Evolutionary conservation across 1,140 invertebrate species (phyloP).

Genomic region (Lerema accius): DNA sequence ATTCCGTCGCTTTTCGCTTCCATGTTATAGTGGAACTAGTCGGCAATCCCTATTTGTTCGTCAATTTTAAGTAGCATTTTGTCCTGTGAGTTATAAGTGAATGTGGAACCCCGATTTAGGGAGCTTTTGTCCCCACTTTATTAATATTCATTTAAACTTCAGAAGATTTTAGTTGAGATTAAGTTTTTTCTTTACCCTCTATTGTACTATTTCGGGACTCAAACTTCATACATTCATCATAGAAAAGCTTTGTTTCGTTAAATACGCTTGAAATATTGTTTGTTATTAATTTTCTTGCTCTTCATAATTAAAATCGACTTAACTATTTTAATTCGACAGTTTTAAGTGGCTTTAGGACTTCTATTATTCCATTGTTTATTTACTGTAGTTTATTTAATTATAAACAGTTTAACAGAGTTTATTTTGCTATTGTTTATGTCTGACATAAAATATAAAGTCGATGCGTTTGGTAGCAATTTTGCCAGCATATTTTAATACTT

Average conservation of each 20-base stretch:
- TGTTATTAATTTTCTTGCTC: conserved; percentile 48
- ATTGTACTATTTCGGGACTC: conserved; percentile 64
- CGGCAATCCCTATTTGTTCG: conserved; percentile 29
- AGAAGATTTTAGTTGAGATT: conserved; percentile 62
- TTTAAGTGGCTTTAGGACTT: conserved; percentile 20
- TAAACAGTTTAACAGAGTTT: conserved; percentile 7
- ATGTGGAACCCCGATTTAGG: conserved; percentile 54
- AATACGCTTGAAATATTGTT: conserved; percentile 60
- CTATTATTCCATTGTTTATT: conserved; percentile 7
- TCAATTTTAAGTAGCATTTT: conserved; percentile 59
- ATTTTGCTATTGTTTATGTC: conserved; percentile 9
- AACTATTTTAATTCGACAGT: conserved; percentile 46
- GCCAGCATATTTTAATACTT: too few species aligned
- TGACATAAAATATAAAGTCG: too few species aligned
- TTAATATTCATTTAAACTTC: conserved; percentile 68
- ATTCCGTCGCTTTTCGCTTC: neutral
- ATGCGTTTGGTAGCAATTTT: too few species aligned
- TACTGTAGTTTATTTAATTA: neutral
- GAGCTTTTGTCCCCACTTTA: conserved; percentile 63
- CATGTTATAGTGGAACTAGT: neutral
- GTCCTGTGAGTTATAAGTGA: conserved; percentile 54
- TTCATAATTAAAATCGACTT: conserved; percentile 40
- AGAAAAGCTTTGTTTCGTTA: conserved; percentile 51
- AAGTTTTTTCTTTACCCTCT: conserved; percentile 46
- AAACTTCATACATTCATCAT: conserved; percentile 54